phyloP scores from a whole-genome alignment of 1,140 invertebrate species.

The Diachasma alloeum region DNA sequence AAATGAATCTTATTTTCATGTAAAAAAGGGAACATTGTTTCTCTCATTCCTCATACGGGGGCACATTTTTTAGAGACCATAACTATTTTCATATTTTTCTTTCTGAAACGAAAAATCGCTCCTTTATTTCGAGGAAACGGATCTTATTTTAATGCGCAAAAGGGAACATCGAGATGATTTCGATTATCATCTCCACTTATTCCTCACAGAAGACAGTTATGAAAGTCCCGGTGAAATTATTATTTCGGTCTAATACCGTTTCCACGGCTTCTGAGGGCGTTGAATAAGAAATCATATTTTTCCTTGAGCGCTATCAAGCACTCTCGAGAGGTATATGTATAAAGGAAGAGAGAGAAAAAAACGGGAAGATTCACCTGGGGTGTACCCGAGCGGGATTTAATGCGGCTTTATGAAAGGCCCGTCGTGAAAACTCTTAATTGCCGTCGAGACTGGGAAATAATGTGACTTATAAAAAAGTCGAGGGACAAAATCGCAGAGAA shows the following conservation, averaged over 20 bases:
- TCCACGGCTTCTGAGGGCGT: constrained; percentile 34
- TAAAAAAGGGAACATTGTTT: neutral
- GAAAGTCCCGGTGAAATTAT: constrained; percentile 64
- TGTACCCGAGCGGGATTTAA: constrained; percentile 26
- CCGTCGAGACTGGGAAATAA: constrained; percentile 35
- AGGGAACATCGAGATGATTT: neutral
- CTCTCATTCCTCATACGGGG: too few species aligned
- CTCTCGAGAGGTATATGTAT: neutral
- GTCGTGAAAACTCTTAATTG: constrained; percentile 38
- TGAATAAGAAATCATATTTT: constrained; percentile 60
- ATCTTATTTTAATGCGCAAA: neutral
- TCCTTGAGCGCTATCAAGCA: constrained; percentile 23
- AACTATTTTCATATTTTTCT: too few species aligned
- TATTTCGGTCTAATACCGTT: constrained; percentile 49
- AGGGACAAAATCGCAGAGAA: constrained; percentile 11
- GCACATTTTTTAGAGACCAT: too few species aligned
- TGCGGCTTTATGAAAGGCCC: constrained; percentile 30
- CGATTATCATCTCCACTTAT: neutral
- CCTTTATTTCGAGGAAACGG: neutral
- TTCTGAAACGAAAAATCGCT: neutral
- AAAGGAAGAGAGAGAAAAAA: neutral
- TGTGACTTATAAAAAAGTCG: constrained; percentile 33
- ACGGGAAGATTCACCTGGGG: constrained; percentile 10
- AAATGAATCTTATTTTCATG: neutral
- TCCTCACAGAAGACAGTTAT: constrained; percentile 54